Conservation (phyloP, 2,797 vertebrate genomes). For the Poecilia velifera region DNA sequence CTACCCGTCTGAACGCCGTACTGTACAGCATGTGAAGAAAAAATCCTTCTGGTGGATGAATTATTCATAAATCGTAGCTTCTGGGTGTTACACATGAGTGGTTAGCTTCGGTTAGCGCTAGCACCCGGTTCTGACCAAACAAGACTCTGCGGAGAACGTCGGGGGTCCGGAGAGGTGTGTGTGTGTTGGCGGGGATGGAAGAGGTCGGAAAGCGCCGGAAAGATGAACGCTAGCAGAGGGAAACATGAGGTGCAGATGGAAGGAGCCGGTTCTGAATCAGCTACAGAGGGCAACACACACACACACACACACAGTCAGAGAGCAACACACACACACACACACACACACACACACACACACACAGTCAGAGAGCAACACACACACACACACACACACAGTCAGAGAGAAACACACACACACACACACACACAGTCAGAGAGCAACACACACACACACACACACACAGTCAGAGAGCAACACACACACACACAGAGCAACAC, state of each 20-base stretch:
- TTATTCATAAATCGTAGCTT: slow-evolving; percentile 78
- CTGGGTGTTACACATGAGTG: slow-evolving; percentile 75
- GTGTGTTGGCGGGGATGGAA: slow-evolving; percentile 15
- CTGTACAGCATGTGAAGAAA: slow-evolving; percentile 42
- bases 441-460: slow-evolving; percentile 13
- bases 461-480: not conserved
- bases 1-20: slow-evolving; percentile 35
- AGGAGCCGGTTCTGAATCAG: slow-evolving; percentile 46
- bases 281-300: slow-evolving; percentile 30
- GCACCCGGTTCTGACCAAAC: slow-evolving; percentile 59
- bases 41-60: slow-evolving; percentile 51
- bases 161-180: slow-evolving; percentile 13
- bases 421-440: no score
- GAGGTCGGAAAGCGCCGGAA: slow-evolving; percentile 24
- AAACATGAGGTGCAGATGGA: slow-evolving; percentile 9
- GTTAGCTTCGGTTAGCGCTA: slow-evolving; percentile 59
- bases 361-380: not conserved
- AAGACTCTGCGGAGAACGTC: slow-evolving; percentile 62
- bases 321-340: slow-evolving; percentile 17
- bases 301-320: slow-evolving; percentile 32
- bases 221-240: slow-evolving; percentile 37
- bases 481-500: slow-evolving; percentile 15
- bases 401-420: no score
- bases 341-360: slow-evolving; percentile 26
- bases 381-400: not conserved